Evolutionary conservation across 1,140 invertebrate genomes (phyloP).

Genomic region (Brachionus plicatilis): DNA sequence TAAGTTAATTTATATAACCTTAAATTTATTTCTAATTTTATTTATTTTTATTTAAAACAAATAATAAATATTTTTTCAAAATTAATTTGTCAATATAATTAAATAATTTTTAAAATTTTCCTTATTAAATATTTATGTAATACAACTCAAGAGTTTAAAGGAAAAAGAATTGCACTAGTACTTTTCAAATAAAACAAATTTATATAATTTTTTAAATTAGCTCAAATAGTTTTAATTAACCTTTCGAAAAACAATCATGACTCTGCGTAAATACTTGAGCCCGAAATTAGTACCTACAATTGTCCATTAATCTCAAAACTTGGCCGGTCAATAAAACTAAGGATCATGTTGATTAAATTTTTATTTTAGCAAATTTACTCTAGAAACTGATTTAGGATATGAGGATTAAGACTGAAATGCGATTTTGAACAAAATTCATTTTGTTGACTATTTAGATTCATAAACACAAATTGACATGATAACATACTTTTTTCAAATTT

Average conservation of each 20-base stretch:
- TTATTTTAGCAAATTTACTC: background rate
- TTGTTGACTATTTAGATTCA: constrained; percentile 10
- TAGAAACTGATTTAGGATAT: constrained; percentile 10
- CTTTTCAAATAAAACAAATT: background rate
- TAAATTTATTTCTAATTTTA: too few relatives aligned
- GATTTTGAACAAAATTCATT: constrained; percentile 5
- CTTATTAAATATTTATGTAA: background rate
- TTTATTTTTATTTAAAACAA: too few relatives aligned
- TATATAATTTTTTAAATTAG: background rate
- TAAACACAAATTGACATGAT: constrained; percentile 6
- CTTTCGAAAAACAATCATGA: constrained; percentile 15
- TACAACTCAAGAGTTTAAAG: background rate
- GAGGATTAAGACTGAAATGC: constrained; percentile 6
- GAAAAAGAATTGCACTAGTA: background rate
- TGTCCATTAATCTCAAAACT: constrained; percentile 5
- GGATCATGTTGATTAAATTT: constrained; percentile 25
- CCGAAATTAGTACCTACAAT: background rate
- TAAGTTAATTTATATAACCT: too few relatives aligned
- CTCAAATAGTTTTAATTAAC: background rate
- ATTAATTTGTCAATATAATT: background rate
- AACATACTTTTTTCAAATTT: constrained; percentile 1
- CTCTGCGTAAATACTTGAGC: background rate
- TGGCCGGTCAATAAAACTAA: background rate
- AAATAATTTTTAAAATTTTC: background rate
- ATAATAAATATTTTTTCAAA: too few relatives aligned